A percentile compares a stretch with the other conserved stretches of the same genome.
These are phyloP conservation scores for Istiophorus platypterus DNA, from an alignment of 2,113 vertebrate genomes.

Conservation along the genomic window DNA sequence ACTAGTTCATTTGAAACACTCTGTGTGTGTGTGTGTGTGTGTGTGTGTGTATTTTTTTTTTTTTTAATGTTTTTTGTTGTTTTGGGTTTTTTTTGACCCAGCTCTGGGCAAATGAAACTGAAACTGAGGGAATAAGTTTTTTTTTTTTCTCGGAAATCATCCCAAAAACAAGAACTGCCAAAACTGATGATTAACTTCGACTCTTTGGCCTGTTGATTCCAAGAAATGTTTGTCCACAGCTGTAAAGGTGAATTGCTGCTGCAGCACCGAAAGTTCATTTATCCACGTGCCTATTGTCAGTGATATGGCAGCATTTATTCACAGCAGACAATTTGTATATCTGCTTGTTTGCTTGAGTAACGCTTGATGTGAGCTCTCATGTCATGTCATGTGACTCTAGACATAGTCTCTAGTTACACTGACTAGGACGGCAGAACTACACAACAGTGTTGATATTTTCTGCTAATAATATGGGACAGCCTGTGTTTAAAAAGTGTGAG, in stretches of 20 bases:
- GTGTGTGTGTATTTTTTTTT: too few relatives aligned
- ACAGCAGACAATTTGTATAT: background rate
- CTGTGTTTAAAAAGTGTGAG: conserved; percentile 27
- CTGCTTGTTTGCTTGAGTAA: conserved; percentile 11
- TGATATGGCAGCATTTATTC: background rate
- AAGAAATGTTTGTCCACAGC: conserved; percentile 5
- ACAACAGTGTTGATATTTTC: conserved; percentile 9
- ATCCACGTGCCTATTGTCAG: background rate
- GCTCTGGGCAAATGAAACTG: conserved; percentile 1
- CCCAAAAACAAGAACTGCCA: conserved; percentile 1
- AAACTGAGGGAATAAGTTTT: conserved; percentile 22
- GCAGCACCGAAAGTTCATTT: background rate
- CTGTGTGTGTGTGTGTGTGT: too few relatives aligned
- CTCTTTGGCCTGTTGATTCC: conserved; percentile 17
- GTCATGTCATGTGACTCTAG: background rate
- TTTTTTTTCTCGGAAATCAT: conserved; percentile 5
- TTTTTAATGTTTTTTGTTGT: too few relatives aligned
- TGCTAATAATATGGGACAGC: conserved; percentile 23
- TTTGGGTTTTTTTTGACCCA: background rate
- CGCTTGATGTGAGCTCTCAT: background rate
- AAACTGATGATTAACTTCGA: conserved; percentile 27
- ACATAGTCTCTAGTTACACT: background rate
- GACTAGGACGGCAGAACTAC: conserved; percentile 6
- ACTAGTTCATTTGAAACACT: background rate
- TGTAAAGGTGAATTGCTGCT: background rate